These are phyloP conservation scores for Ondatra zibethicus DNA, from an alignment of 2,113 vertebrate species.

Conservation along the genomic window DNA sequence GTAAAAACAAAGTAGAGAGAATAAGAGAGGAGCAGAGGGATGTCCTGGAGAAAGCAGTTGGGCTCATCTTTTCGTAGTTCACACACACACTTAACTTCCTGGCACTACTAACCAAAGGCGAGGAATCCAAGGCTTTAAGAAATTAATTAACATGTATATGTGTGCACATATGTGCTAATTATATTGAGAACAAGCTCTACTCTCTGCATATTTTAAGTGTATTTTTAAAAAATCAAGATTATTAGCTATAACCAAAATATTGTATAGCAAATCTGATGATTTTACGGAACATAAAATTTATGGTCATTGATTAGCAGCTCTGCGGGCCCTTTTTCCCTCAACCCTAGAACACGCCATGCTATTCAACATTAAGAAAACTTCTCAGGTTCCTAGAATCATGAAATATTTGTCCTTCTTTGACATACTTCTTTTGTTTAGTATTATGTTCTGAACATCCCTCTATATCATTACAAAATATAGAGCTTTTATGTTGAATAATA, in stretches of 20 bases:
- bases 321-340: not conserved
- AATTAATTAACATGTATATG: not conserved
- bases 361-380: not conserved
- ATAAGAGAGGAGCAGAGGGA: accelerated
- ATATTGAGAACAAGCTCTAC: not conserved
- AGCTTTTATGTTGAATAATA: not conserved
- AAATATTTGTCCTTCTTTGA: not conserved
- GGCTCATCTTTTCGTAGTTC: not conserved
- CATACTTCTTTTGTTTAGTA: not conserved
- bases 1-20: not conserved
- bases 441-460: not conserved
- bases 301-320: not conserved
- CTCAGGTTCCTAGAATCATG: not conserved
- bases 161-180: no score
- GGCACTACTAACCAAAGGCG: no score
- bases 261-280: not conserved
- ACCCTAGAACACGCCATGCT: not conserved
- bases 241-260: not conserved
- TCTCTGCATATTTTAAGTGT: not conserved
- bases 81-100: accelerated
- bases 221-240: not conserved
- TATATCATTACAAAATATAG: not conserved
- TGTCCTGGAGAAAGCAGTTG: not conserved
- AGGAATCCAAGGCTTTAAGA: not conserved
- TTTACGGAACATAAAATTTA: not conserved